Evolutionary conservation across 2,797 vertebrate species (phyloP).

Genomic region (Trichosurus vulpecula): DNA sequence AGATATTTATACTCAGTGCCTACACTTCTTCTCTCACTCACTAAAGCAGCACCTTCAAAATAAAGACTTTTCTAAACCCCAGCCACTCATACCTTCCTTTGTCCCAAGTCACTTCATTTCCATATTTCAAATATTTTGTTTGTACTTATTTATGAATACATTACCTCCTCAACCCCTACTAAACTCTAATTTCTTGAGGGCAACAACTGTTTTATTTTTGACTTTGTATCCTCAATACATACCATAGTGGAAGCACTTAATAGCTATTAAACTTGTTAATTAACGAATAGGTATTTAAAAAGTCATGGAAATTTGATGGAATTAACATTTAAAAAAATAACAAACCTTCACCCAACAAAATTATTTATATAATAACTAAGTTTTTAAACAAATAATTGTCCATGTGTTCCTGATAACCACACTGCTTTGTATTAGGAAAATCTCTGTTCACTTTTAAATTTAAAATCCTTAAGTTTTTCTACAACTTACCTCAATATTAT

Average conservation of each 20-base stretch:
- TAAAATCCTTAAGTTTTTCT: conserved; percentile 56
- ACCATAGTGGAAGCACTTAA: neutral
- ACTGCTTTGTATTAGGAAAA: conserved; percentile 48
- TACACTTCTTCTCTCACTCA: neutral
- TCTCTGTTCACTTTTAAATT: neutral
- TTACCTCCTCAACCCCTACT: neutral
- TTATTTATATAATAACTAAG: conserved; percentile 15
- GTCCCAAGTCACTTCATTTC: neutral
- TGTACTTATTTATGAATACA: neutral
- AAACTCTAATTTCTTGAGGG: neutral
- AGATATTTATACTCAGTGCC: neutral
- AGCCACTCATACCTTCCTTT: neutral
- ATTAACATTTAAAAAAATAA: conserved; percentile 4
- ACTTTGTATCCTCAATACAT: neutral
- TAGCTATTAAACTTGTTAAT: neutral
- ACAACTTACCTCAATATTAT: conserved; percentile 88
- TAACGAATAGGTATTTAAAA: neutral
- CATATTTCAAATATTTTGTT: neutral
- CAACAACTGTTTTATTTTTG: neutral
- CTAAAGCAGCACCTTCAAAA: neutral
- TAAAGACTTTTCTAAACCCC: neutral
- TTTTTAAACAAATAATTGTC: conserved; percentile 29
- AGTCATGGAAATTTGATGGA: conserved; percentile 42
- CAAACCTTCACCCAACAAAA: conserved; percentile 29
- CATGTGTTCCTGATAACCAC: conserved; percentile 29